Conservation (phyloP, 2,888 invertebrate species). For the Anoncus sp. region DNA sequence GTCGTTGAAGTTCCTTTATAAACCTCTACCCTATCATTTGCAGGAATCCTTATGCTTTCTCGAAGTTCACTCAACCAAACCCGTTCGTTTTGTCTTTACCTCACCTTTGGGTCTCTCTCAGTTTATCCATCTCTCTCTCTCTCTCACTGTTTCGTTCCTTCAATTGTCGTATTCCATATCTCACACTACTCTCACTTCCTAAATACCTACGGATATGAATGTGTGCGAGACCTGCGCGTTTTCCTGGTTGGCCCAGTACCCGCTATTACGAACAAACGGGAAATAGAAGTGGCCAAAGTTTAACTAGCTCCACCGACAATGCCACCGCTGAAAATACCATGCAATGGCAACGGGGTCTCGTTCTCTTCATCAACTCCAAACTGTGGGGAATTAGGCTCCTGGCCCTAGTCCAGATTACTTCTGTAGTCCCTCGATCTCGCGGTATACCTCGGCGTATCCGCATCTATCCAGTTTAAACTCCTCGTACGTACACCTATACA, state of each 20-base stretch:
- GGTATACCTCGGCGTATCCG: conserved; percentile 54
- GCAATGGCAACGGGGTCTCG: conserved; percentile 69
- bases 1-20: conserved; percentile 24
- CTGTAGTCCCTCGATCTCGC: conserved; percentile 64
- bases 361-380: conserved; percentile 80
- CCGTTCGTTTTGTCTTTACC: neutral
- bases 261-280: conserved; percentile 76
- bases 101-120: neutral
- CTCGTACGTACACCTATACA: conserved; percentile 11
- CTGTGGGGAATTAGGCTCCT: conserved; percentile 78
- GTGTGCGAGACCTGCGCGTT: conserved; percentile 24
- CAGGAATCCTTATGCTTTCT: conserved; percentile 30
- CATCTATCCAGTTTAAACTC: conserved; percentile 61
- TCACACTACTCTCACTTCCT: neutral
- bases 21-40: neutral
- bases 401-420: conserved; percentile 79
- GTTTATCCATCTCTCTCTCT: neutral
- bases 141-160: conserved; percentile 14
- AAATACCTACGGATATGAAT: conserved; percentile 24
- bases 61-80: conserved; percentile 3
- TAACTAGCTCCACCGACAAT: conserved; percentile 73
- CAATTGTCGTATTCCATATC: conserved; percentile 15
- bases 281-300: conserved; percentile 79
- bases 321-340: conserved; percentile 39
- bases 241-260: conserved; percentile 56